Percentiles rank a stretch among this genome's conserved stretches.
phyloP scores from a whole-genome alignment of 2,113 vertebrate species.

The Mola mola region DNA sequence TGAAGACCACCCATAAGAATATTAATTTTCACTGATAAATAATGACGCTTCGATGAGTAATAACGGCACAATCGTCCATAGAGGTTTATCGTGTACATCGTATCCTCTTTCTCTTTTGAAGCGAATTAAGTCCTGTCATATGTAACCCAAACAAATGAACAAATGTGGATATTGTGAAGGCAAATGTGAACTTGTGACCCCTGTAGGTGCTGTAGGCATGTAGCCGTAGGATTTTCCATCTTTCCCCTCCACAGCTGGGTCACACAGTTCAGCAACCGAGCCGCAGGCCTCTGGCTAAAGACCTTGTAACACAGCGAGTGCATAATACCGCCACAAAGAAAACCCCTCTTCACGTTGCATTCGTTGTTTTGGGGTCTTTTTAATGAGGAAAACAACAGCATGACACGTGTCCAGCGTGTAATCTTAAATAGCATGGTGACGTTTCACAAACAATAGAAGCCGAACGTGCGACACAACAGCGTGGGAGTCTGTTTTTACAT shows the following conservation, averaged over 20 bases:
- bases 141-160: background rate
- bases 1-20: no score
- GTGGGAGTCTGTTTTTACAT: background rate
- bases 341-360: background rate
- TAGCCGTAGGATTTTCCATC: no score
- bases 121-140: background rate
- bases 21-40: no score
- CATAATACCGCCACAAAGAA: no score
- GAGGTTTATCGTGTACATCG: background rate
- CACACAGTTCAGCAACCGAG: conserved; percentile 24
- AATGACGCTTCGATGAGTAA: background rate
- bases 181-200: conserved; percentile 13
- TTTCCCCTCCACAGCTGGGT: conserved; percentile 18
- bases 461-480: no score
- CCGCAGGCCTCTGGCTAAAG: conserved; percentile 17
- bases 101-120: background rate
- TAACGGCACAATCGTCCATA: background rate
- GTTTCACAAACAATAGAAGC: no score
- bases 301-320: no score
- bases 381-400: no score
- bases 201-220: conserved; percentile 2
- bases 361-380: no score
- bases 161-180: conserved; percentile 1
- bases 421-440: no score
- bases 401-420: no score